These are phyloP conservation scores for Porites divaricata DNA, from an alignment of 92 coral and sea anemone species.

Conservation along the genomic window DNA sequence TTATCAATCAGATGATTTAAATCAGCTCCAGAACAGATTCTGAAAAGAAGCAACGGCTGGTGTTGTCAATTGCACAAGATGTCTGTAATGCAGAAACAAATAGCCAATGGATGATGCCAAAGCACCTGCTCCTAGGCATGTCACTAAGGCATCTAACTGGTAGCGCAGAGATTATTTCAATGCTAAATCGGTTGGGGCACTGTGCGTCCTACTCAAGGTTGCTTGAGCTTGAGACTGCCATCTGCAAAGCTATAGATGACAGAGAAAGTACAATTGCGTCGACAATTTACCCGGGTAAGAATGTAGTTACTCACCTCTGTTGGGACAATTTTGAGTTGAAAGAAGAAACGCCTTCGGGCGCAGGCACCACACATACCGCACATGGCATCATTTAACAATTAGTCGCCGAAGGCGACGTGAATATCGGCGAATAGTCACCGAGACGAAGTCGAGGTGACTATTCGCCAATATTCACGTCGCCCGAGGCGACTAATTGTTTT, in stretches of 20 bases:
- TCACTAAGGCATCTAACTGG: constrained; percentile 22
- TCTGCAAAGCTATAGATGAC: too few species aligned
- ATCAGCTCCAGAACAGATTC: constrained; percentile 5
- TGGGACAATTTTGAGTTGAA: constrained; percentile 43
- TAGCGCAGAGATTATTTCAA: not conserved
- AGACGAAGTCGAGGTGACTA: too few species aligned
- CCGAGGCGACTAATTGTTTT: too few species aligned
- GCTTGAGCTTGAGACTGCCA: too few species aligned
- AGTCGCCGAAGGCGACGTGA: too few species aligned
- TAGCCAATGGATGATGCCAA: constrained; percentile 42
- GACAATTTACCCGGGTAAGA: constrained; percentile 15
- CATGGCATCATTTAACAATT: constrained; percentile 52
- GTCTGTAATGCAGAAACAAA: constrained; percentile 22
- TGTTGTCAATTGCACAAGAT: too few species aligned
- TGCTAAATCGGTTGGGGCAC: too few species aligned
- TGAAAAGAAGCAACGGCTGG: not conserved
- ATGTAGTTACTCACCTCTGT: constrained; percentile 34
- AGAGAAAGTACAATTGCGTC: constrained; percentile 16
- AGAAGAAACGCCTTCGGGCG: constrained; percentile 39
- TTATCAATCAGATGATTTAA: not conserved
- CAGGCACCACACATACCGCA: constrained; percentile 41
- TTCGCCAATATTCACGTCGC: too few species aligned
- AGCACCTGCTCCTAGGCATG: constrained; percentile 36
- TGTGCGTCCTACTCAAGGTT: too few species aligned
- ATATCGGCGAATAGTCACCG: too few species aligned